Percentiles rank a stretch among this genome's conserved stretches.
Evolutionary conservation across 2,888 invertebrate species (phyloP).

Genomic region (Perizoma affinitatum): DNA sequence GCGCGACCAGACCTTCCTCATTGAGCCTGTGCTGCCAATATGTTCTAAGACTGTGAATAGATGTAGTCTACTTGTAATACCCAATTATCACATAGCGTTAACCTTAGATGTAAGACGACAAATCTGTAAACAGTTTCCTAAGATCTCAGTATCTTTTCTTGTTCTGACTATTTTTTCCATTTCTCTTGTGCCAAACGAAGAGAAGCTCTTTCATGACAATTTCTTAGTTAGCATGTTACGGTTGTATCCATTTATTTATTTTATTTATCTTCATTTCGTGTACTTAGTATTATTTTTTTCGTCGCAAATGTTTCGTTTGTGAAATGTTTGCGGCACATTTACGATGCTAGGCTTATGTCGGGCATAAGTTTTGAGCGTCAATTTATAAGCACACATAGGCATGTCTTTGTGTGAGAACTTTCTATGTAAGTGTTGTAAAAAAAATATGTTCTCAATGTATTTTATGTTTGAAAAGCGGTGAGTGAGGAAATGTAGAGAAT

Average conservation of each 20-base stretch:
- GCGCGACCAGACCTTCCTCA: slow-evolving; percentile 23
- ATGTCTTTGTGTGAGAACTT: slow-evolving; percentile 29
- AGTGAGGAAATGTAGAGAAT: slow-evolving; percentile 44
- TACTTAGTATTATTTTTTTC: slow-evolving; percentile 34
- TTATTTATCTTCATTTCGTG: slow-evolving; percentile 54
- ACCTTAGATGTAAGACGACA: slow-evolving; percentile 52
- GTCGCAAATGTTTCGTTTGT: slow-evolving; percentile 36
- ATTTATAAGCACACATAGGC: slow-evolving; percentile 12
- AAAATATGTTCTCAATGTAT: slow-evolving; percentile 40
- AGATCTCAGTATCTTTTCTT: slow-evolving; percentile 72
- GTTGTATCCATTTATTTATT: slow-evolving; percentile 69
- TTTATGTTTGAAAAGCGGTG: slow-evolving; percentile 50
- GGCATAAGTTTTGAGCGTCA: slow-evolving; percentile 27
- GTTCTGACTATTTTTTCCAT: slow-evolving; percentile 55
- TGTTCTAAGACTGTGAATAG: slow-evolving; percentile 73
- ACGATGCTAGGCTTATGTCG: slow-evolving; percentile 26
- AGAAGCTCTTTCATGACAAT: slow-evolving; percentile 72
- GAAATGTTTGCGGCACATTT: slow-evolving; percentile 16
- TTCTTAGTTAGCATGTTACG: slow-evolving; percentile 54
- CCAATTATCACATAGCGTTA: slow-evolving; percentile 39
- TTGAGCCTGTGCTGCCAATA: slow-evolving; percentile 51
- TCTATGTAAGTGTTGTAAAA: slow-evolving; percentile 35
- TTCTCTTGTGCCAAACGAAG: slow-evolving; percentile 75
- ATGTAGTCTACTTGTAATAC: slow-evolving; percentile 54
- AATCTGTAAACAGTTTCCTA: slow-evolving; percentile 75